These are phyloP conservation scores for Cheiracanthium punctorium DNA, from an alignment of 2,888 invertebrate species.

Conservation along the genomic window DNA sequence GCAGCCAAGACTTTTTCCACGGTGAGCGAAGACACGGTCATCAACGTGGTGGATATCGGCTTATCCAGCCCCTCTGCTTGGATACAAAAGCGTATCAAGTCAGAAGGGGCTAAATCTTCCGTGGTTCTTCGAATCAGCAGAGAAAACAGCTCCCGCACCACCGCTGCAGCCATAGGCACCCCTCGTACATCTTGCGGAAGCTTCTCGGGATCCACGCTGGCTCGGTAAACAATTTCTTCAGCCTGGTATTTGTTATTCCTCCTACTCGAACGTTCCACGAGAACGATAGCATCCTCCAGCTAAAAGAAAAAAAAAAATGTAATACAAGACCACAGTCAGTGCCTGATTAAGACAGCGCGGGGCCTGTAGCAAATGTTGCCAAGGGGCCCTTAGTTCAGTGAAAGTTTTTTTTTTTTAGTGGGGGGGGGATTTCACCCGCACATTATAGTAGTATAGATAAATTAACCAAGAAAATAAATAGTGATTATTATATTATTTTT, in stretches of 20 bases:
- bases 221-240: neutral
- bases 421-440: too few relatives aligned
- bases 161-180: neutral
- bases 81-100: neutral
- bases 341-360: too few relatives aligned
- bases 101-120: neutral
- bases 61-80: slow-evolving; percentile 1
- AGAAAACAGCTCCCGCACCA: neutral
- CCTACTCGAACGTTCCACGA: neutral
- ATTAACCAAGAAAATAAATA: too few relatives aligned
- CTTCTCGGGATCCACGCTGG: neutral
- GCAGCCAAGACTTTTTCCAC: neutral
- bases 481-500: too few relatives aligned
- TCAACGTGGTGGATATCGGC: neutral
- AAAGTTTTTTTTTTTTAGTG: too few relatives aligned
- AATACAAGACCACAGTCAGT: too few relatives aligned
- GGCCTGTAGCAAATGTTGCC: too few relatives aligned
- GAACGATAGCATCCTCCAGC: neutral
- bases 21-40: neutral
- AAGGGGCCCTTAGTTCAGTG: too few relatives aligned
- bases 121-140: neutral
- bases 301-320: neutral
- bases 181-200: neutral
- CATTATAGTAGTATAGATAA: too few relatives aligned
- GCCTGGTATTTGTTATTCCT: neutral